Evolutionary conservation across 2,113 vertebrate species (phyloP).

Genomic region (Hydropotes inermis): DNA sequence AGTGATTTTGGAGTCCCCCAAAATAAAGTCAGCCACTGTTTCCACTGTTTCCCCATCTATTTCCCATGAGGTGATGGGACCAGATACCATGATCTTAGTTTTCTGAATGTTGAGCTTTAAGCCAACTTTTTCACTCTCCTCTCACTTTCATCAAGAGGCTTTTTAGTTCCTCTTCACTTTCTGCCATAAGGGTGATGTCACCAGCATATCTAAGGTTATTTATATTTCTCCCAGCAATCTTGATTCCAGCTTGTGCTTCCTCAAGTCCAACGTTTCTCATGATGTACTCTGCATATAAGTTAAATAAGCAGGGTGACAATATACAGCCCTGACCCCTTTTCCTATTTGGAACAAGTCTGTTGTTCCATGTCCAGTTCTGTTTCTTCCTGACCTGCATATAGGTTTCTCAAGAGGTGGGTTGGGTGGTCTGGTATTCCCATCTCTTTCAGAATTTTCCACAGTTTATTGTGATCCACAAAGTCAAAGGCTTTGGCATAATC

Average conservation of each 20-base stretch:
- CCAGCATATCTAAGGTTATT: not conserved
- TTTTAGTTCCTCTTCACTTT: not conserved
- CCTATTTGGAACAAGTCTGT: not conserved
- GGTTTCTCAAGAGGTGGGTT: not conserved
- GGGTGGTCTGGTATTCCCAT: not conserved
- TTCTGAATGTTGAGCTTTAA: not conserved
- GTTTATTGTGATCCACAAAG: not conserved
- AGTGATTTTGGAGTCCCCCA: not conserved
- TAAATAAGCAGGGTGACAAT: not conserved
- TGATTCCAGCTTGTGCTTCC: not conserved
- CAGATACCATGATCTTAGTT: not conserved
- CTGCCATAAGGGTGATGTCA: not conserved
- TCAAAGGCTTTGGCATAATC: not conserved
- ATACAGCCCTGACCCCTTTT: not conserved
- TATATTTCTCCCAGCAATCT: not conserved
- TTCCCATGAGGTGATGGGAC: not conserved
- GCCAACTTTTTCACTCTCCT: not conserved
- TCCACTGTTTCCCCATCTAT: not conserved
- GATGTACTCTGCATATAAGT: not conserved
- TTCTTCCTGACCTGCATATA: not conserved
- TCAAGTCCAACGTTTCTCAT: not conserved
- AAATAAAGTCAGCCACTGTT: not conserved
- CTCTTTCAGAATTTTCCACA: not conserved
- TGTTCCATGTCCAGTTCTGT: not conserved
- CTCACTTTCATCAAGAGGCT: not conserved